Percentiles rank a stretch among this genome's conserved stretches.
These are phyloP conservation scores for Tenthredo amoena DNA, from an alignment of 2,888 invertebrate genomes.

Conservation along the genomic window DNA sequence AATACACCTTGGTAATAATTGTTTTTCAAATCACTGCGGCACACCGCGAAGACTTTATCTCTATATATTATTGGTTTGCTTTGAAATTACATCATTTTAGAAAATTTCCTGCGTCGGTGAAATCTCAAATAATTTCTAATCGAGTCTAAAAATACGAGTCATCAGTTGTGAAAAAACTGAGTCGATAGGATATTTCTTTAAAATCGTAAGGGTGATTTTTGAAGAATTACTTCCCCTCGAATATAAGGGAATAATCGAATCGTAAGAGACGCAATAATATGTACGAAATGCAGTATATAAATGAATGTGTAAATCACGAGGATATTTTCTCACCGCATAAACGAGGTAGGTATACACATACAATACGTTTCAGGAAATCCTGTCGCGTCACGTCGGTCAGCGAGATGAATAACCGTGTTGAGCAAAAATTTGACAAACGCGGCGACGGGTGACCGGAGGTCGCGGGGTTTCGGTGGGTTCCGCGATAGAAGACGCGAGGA, in stretches of 20 bases:
- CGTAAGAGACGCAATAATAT: neutral
- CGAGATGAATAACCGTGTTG: conserved; percentile 9
- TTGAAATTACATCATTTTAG: too few relatives aligned
- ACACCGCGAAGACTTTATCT: too few relatives aligned
- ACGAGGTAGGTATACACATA: neutral
- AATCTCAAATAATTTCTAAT: too few relatives aligned
- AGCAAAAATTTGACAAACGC: conserved; percentile 24
- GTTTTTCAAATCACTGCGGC: too few relatives aligned
- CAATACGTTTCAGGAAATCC: neutral
- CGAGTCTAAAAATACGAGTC: too few relatives aligned
- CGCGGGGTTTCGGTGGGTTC: conserved; percentile 47
- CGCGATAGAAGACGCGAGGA: conserved; percentile 53
- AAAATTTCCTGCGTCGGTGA: too few relatives aligned
- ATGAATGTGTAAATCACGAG: neutral
- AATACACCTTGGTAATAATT: too few relatives aligned
- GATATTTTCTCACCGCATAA: neutral
- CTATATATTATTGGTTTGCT: too few relatives aligned
- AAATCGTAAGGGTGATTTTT: neutral
- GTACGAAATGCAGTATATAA: neutral
- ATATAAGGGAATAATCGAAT: neutral
- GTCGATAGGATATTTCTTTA: too few relatives aligned
- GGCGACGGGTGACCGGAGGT: conserved; percentile 24
- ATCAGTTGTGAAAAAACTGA: too few relatives aligned
- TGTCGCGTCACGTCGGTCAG: neutral
- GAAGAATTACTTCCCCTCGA: neutral